Evolutionary conservation across 2,888 invertebrate genomes (phyloP), one percentile per base, ranked within the genome.

Genomic region (Platycheirus albimanus): DNA sequence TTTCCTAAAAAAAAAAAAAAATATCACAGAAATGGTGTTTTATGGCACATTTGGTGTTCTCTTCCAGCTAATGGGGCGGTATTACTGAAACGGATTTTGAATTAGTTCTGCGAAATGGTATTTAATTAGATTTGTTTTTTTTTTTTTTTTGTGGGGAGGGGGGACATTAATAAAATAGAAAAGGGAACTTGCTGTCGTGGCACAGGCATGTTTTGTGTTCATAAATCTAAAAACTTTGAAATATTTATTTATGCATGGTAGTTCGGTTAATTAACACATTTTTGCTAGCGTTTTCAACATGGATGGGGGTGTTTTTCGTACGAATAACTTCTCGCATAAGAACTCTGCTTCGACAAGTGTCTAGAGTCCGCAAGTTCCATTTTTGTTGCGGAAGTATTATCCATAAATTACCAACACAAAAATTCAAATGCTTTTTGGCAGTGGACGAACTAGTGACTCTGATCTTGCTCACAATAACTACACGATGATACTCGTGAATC

Each of bases 61-160:
- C 33, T 10, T 3, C 11, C 20, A 6, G 36, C 45, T 72, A 67
- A 61, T 67, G 67, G 45, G 43, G 75, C 75, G 56, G 66, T 58
- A 63, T 54, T 4, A 64, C 24, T 51, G 41, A 77, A 56, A 64
- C 70, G 56, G 33, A 33, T 70, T 49, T 38, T 17, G 47, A 56
- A 66, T 66, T 66, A 71, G 43, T 78, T 71, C 78, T 71, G 58
- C 66, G 71, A 71, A 66, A 71, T 78, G 70, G 41, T 56, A 64
- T 64, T 64, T 70, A 70, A 70, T 43, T 58, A 49, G 47, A 49
- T 61, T 61, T 45, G 43, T 61, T 45, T 61, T 61, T 45, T 43
- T 11, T n/a, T n/a, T n/a, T n/a, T n/a, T n/a, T n/a, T n/a, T n/a
- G n/a, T n/a, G n/a, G n/a, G n/a, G n/a, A n/a, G n/a, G 45, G 61